These are phyloP conservation scores for Cathartes aura DNA, from an alignment of 2,113 vertebrate genomes.

Conservation along the genomic window DNA sequence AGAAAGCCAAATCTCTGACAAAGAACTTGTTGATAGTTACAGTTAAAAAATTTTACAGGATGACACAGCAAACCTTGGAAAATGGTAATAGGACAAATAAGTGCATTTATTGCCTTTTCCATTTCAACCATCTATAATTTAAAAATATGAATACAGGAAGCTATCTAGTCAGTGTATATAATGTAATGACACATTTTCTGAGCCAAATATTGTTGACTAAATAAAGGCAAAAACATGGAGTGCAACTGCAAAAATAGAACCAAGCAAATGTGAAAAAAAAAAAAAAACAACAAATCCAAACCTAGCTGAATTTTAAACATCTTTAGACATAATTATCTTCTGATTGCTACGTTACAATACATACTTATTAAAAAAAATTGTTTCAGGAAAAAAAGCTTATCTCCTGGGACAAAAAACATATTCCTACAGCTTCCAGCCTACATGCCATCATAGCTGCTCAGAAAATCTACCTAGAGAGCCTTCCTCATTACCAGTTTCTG, in stretches of 20 bases:
- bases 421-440: neutral
- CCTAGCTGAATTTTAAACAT: conserved; percentile 2
- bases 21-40: neutral
- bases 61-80: neutral
- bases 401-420: neutral
- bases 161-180: neutral
- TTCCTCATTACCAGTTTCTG: neutral
- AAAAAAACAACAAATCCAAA: neutral
- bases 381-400: neutral
- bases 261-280: neutral
- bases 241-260: conserved; percentile 30
- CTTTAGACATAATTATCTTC: neutral
- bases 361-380: neutral
- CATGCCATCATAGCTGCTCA: neutral
- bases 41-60: neutral
- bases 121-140: neutral
- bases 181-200: neutral
- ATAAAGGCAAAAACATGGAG: conserved; percentile 22
- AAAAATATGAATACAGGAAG: conserved; percentile 14
- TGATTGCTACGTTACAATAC: neutral
- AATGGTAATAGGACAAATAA: neutral
- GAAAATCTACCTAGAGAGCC: neutral
- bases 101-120: neutral
- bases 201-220: conserved; percentile 38
- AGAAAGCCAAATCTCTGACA: neutral